Evolutionary conservation across 2,113 vertebrate genomes (phyloP), one percentile per base, ranked within the genome.

Genomic region (Sturnus vulgaris): DNA sequence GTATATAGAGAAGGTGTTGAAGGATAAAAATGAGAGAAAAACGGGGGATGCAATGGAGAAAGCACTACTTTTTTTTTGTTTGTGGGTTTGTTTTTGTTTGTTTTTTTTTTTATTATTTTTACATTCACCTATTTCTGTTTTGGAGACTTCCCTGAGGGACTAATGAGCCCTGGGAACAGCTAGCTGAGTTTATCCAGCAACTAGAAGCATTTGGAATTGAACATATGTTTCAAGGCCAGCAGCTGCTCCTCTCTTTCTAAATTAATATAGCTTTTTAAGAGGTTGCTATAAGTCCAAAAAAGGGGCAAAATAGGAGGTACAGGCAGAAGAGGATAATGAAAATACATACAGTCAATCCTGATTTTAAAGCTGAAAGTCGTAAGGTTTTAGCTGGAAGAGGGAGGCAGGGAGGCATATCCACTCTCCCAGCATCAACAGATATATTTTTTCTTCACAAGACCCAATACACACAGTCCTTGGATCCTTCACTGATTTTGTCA

Each of bases 191-290:
- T 92, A 91, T 71, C 27, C 47, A 66, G 44, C 24, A 84, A 57
- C 72, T 59, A 90, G 40, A 22, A 80, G 44, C 57, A 80, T 46
- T 87, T 91, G 50, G 46, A 93, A 85, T 24, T 57, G 69, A 95
- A 81, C 90, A 77, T 92, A 91, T 90, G 66, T 61, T 92, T 88
- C 63, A 92, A 82, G 68, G 83, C 80, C 90, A 88, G 31, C 91
- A 91, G 72, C 90, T 95, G 95, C 37, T 96, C 53, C 72, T 53
- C 69, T 80, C 12, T 76, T 87, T 90, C 42, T 46, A 76, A 82
- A 94, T 90, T 90, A 96, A 82, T 59, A 82, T 33, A 63, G 44
- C 5, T 90, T 86, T 79, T 91, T 63, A 8, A 19, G 61, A 86
- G 44, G 65, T 88, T 90, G n/a, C 81, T 86, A 14, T 77, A 82